Evolutionary conservation across 2,797 vertebrate species (phyloP).

Genomic region (Selene dorsalis): DNA sequence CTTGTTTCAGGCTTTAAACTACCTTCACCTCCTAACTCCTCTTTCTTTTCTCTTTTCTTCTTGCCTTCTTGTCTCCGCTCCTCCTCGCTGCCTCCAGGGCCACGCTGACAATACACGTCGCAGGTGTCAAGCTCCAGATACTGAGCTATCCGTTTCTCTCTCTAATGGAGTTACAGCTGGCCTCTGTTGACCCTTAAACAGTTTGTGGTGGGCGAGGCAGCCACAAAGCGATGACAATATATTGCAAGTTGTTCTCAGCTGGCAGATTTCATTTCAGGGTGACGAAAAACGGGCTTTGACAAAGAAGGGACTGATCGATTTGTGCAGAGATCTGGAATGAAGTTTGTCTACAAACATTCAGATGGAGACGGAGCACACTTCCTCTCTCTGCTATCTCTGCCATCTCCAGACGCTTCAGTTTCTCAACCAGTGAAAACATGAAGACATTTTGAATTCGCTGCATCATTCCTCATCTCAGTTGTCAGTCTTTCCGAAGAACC

Average conservation of each 20-base stretch:
- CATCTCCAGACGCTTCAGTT: constrained; percentile 22
- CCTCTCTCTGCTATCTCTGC: constrained; percentile 26
- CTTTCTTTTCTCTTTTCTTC: background rate
- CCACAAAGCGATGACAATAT: constrained; percentile 25
- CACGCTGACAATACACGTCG: constrained; percentile 55
- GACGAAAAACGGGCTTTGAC: constrained; percentile 58
- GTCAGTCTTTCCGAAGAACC: background rate
- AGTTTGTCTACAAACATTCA: constrained; percentile 46
- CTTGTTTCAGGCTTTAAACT: background rate
- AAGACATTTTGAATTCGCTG: constrained; percentile 16
- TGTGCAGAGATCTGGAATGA: constrained; percentile 39
- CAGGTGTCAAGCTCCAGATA: constrained; percentile 59
- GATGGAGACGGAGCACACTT: constrained; percentile 27
- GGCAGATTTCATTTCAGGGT: constrained; percentile 66
- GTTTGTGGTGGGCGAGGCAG: constrained; percentile 51
- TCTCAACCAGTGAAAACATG: background rate
- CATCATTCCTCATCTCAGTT: constrained; percentile 2
- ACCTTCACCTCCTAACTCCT: background rate
- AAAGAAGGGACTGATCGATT: constrained; percentile 63
- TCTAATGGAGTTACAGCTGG: constrained; percentile 71
- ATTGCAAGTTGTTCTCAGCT: constrained; percentile 60
- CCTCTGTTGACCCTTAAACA: constrained; percentile 70
- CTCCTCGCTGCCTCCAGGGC: constrained; percentile 32
- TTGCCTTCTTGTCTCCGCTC: constrained; percentile 9
- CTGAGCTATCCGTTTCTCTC: constrained; percentile 65